phyloP scores from a whole-genome alignment of 2,113 vertebrate genomes.

The Hippolais icterina region DNA sequence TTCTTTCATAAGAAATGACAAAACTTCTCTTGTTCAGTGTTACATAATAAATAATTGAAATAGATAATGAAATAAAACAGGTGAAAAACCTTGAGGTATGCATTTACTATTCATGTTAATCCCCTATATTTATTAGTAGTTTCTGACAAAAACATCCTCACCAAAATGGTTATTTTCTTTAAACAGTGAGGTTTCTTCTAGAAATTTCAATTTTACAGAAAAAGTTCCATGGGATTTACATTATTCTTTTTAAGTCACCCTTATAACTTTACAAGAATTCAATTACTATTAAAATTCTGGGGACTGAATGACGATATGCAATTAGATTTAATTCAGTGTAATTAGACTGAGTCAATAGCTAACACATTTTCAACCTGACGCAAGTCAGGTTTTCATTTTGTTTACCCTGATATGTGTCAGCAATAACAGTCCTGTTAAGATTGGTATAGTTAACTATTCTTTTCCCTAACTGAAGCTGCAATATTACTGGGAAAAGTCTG shows the following conservation, averaged over 20 bases:
- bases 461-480: background rate
- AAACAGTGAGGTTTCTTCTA: background rate
- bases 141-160: background rate
- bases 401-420: background rate
- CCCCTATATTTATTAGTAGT: background rate
- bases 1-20: background rate
- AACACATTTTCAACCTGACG: background rate
- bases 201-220: background rate
- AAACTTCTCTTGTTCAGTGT: background rate
- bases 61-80: background rate
- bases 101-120: background rate
- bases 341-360: background rate
- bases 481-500: background rate
- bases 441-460: background rate
- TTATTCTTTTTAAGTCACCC: background rate
- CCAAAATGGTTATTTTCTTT: background rate
- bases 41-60: background rate
- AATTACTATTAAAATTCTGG: background rate
- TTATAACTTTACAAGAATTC: background rate
- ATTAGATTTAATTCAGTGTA: background rate
- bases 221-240: background rate
- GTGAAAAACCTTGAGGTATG: background rate
- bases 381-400: background rate
- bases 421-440: background rate
- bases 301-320: background rate